These are phyloP conservation scores for Probosciger aterrimus DNA, from an alignment of 2,113 vertebrate species.

Conservation along the genomic window DNA sequence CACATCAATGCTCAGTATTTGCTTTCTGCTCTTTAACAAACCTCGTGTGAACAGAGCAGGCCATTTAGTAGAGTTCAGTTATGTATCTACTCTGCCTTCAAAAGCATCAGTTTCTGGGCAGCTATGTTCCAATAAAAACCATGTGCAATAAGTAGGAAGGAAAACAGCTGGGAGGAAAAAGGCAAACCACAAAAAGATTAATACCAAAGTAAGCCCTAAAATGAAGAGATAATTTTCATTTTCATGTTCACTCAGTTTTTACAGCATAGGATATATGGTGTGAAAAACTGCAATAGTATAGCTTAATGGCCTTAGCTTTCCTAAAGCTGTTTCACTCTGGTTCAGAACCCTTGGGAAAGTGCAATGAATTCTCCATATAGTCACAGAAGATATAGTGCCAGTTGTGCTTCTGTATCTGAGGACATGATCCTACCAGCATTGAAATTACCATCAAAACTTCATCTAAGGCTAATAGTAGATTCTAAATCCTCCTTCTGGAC, in stretches of 20 bases:
- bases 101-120: not conserved
- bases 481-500: not conserved
- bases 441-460: not conserved
- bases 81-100: slow-evolving; percentile 1
- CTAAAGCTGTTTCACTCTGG: not conserved
- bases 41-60: not conserved
- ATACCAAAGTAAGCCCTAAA: not conserved
- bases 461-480: not conserved
- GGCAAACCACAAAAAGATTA: not conserved
- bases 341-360: not conserved
- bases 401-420: not conserved
- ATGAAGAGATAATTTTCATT: not conserved
- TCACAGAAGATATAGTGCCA: not conserved
- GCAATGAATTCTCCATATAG: not conserved
- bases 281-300: not conserved
- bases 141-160: slow-evolving; percentile 7
- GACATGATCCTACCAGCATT: not conserved
- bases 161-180: slow-evolving; percentile 27
- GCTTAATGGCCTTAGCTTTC: not conserved
- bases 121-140: not conserved
- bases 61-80: not conserved
- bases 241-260: not conserved
- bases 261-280: not conserved
- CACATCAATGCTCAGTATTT: not conserved
- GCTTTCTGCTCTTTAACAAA: not conserved